Conservation (phyloP, 2,888 invertebrate species). For the Parasteatoda lunata region DNA sequence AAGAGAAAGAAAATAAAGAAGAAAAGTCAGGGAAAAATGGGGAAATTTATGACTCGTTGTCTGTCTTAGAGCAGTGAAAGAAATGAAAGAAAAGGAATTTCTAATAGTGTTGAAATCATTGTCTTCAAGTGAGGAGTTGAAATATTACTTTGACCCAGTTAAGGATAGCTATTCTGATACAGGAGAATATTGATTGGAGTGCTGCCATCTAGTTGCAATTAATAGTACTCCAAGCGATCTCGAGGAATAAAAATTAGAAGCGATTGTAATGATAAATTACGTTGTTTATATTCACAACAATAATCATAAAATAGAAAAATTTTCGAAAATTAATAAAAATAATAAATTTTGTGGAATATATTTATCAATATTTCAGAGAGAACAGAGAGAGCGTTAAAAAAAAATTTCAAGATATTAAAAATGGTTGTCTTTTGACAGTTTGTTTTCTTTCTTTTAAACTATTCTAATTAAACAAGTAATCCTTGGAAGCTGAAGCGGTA, state of each 20-base stretch:
- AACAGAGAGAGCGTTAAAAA: no score
- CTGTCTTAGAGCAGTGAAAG: conserved; percentile 13
- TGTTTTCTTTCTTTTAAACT: no score
- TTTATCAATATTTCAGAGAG: no score
- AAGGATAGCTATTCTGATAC: background rate
- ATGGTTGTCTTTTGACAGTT: no score
- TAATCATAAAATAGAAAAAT: no score
- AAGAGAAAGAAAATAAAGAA: conserved; percentile 14
- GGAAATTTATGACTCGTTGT: conserved; percentile 50
- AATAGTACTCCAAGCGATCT: background rate
- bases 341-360: no score
- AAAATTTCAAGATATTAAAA: no score
- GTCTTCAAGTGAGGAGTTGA: conserved; percentile 46
- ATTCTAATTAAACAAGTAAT: no score
- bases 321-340: no score
- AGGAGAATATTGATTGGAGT: conserved; percentile 21
- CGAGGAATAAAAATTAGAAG: background rate
- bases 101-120: conserved; percentile 64
- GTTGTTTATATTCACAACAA: no score
- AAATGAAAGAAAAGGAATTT: conserved; percentile 46
- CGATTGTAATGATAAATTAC: no score
- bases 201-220: conserved; percentile 46
- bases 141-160: conserved; percentile 56
- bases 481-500: no score
- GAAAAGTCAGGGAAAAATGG: conserved; percentile 9